Base-by-base conservation (phyloP, 1,140 invertebrate genomes). In the Drosophila dunni region DNA sequence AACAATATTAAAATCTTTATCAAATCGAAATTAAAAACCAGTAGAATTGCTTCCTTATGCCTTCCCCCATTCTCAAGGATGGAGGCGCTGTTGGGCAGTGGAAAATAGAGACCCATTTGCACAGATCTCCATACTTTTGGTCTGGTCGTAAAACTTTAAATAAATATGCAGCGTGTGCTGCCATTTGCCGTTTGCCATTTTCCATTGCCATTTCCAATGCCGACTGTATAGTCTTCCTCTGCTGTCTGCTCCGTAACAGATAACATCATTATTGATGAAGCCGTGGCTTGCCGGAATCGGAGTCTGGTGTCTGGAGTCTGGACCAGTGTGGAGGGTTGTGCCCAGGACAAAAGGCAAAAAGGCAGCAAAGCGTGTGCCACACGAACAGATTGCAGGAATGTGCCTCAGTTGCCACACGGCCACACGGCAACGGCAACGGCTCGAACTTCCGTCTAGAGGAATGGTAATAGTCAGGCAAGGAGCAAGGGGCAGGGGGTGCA, bases 221-320 rank as follows among this genome's bases (percentile, higher is more conserved):
- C n/a, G 13, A 15, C 48, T 53, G 50, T 36, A 34, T 61, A 48
- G 58, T 60, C 65, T 57, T 54, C 57, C 65, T 42, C 33, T 33
- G 36, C 70, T 75, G 69, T 72, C 72, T 75, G 68, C 79, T 81
- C 75, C 64, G 82, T 86, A 86, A 86, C 83, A 79, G 83, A 88
- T 88, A 88, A 88, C 83, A 88, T 88, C 83, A 88, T 88, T 88
- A 88, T 88, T 88, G 83, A 88, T 88, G 83, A 88, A 88, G 83
- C 79, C 72, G 70, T 79, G 79, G 79, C 34, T 50, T 46, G 44
- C 29, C 45, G 65, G 48, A 15, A 34, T 20, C 7, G n/a, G 11
- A 57, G 74, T 58, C 68, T n/a, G 33, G 11, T 48, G 74, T 58
- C 67, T n/a, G 68, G 42, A 15, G 29, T 34, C 11, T 10, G 44